phyloP scores from a whole-genome alignment of 1,140 invertebrate species.

The Linepithema humile region DNA sequence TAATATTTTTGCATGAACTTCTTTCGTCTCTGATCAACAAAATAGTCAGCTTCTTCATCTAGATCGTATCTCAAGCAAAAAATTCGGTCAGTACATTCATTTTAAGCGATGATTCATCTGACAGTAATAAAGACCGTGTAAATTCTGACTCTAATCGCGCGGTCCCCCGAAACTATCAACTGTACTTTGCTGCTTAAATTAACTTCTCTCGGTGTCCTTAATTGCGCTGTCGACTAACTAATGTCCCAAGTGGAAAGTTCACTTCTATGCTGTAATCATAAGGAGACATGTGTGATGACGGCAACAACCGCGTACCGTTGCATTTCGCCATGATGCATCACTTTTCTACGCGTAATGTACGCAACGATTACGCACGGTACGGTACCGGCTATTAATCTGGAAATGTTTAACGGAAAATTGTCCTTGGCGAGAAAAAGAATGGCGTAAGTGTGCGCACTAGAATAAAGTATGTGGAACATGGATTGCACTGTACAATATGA shows the following conservation, averaged over 20 bases:
- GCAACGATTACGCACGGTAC: conserved; percentile 35
- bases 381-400: conserved; percentile 15
- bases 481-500: neutral
- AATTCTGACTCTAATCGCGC: neutral
- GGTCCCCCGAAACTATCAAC: neutral
- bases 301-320: conserved; percentile 32
- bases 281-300: conserved; percentile 26
- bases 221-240: conserved; percentile 55
- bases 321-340: conserved; percentile 39
- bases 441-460: neutral
- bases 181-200: neutral
- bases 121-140: neutral
- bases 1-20: neutral
- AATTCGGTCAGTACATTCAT: neutral
- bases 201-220: conserved; percentile 37
- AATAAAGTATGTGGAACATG: neutral
- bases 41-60: neutral
- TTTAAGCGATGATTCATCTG: neutral
- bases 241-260: conserved; percentile 57
- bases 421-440: neutral
- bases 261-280: conserved; percentile 57
- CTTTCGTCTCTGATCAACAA: neutral
- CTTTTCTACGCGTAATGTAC: conserved; percentile 15
- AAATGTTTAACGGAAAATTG: conserved; percentile 15
- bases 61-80: neutral